Evolutionary conservation across 1,140 invertebrate genomes (phyloP).

Genomic region (Lordiphosa stackelbergi): DNA sequence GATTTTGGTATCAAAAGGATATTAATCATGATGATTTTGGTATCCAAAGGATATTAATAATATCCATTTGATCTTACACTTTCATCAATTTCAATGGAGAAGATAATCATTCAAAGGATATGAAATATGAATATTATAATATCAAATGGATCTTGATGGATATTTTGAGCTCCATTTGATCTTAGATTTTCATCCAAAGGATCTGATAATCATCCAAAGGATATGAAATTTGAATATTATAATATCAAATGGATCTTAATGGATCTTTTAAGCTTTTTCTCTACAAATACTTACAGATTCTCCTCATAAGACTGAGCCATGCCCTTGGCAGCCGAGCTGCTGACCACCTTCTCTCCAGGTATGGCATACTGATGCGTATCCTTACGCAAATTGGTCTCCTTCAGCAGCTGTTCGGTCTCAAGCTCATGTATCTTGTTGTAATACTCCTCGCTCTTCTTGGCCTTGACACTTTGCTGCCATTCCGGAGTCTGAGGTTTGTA

Average conservation of each 20-base stretch:
- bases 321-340: constrained; percentile 87
- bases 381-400: constrained; percentile 87
- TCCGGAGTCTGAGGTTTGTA: constrained; percentile 86
- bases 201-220: no score
- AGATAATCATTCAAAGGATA: no score
- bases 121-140: no score
- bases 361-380: constrained; percentile 88
- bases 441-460: constrained; percentile 90
- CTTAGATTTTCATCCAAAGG: no score
- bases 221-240: no score
- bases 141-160: no score
- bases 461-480: constrained; percentile 89
- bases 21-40: no score
- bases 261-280: background rate
- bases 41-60: no score
- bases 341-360: constrained; percentile 88
- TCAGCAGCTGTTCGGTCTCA: constrained; percentile 90
- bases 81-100: no score
- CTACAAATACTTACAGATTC: constrained; percentile 84
- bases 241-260: background rate
- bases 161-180: no score
- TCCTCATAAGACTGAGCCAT: constrained; percentile 92
- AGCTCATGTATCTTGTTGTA: constrained; percentile 89
- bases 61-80: no score
- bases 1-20: no score